phyloP scores from a whole-genome alignment of 2,797 vertebrate species.

The Silurus lanzhouensis region DNA sequence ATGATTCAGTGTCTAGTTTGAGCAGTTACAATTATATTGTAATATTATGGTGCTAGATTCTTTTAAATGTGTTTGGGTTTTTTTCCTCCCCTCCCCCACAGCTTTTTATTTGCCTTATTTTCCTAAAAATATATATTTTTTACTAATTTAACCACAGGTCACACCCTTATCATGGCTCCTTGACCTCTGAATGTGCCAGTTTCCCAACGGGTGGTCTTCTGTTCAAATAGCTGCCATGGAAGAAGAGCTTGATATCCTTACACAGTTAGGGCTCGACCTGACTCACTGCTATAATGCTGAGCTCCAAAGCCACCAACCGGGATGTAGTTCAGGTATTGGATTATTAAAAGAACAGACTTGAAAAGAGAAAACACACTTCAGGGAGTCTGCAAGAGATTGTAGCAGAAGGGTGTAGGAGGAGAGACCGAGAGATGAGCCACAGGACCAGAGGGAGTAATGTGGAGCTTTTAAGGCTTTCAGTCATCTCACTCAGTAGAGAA shows the following conservation, averaged over 20 bases:
- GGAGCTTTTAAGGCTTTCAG: slow-evolving; percentile 15
- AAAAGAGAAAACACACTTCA: not conserved
- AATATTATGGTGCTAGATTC: not conserved
- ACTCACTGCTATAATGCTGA: slow-evolving; percentile 51
- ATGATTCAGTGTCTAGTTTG: not conserved
- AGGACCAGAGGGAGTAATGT: slow-evolving; percentile 47
- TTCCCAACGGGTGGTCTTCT: slow-evolving; percentile 63
- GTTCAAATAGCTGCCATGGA: slow-evolving; percentile 62
- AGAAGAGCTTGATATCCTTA: slow-evolving; percentile 59
- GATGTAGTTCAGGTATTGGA: slow-evolving; percentile 59
- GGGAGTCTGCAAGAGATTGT: slow-evolving; percentile 1
- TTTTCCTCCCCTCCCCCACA: not conserved
- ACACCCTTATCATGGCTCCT: not conserved
- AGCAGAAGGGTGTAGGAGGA: slow-evolving; percentile 51
- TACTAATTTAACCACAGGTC: not conserved
- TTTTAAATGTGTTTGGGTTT: not conserved
- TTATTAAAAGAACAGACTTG: slow-evolving; percentile 3
- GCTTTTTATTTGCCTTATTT: not conserved
- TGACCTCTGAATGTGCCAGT: slow-evolving; percentile 63
- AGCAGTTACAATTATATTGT: not conserved
- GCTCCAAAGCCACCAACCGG: slow-evolving; percentile 39
- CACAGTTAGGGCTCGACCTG: slow-evolving; percentile 59
- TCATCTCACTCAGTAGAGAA: slow-evolving; percentile 21
- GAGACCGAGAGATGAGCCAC: slow-evolving; percentile 43
- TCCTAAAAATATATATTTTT: not conserved